These are phyloP conservation scores for Cantharis rustica DNA, from an alignment of 2,888 invertebrate genomes.

Conservation along the genomic window DNA sequence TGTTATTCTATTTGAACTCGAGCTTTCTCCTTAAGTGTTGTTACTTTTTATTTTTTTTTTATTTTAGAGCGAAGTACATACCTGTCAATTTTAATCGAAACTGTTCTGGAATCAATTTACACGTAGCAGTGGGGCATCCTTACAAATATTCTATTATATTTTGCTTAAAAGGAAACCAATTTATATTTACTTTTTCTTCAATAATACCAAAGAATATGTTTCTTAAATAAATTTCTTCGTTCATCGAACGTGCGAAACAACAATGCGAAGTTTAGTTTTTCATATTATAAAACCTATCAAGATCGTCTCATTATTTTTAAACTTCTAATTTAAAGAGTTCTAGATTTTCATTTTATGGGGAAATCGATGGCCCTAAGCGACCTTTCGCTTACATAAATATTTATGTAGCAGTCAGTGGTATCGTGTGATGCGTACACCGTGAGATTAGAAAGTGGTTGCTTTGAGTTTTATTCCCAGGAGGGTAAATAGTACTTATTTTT, in stretches of 20 bases:
- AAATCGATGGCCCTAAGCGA: neutral
- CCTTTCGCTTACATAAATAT: neutral
- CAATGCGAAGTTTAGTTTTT: neutral
- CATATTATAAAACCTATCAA: neutral
- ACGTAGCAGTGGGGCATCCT: neutral
- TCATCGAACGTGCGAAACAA: neutral
- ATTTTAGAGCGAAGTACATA: neutral
- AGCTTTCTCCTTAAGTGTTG: neutral
- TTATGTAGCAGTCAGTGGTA: neutral
- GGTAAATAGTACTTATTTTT: neutral
- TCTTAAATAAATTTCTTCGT: neutral
- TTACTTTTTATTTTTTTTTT: neutral
- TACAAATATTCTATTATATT: neutral
- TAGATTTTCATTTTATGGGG: neutral
- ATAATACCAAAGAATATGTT: neutral
- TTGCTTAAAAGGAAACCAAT: neutral
- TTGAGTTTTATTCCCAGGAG: neutral
- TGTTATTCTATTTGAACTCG: neutral
- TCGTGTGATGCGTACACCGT: neutral
- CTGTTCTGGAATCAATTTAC: neutral
- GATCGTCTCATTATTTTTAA: neutral
- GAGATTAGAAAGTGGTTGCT: neutral
- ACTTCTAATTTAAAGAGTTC: neutral
- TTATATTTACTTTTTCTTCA: neutral
- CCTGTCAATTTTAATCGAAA: neutral